These are phyloP conservation scores for Montipora sp. DNA, from an alignment of 64 coral and sea anemone species.

Conservation along the genomic window DNA sequence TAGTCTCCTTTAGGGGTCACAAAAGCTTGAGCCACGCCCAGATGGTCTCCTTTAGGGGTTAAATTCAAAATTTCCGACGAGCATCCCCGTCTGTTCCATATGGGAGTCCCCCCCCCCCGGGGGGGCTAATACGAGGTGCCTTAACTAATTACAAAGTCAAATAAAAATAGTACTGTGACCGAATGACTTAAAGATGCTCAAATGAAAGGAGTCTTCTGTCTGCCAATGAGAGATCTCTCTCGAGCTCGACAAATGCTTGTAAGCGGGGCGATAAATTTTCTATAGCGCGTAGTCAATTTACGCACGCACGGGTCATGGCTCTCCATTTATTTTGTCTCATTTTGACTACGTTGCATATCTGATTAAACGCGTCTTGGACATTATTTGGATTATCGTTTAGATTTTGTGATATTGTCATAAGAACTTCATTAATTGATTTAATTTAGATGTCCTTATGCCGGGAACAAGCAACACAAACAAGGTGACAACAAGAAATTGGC, in stretches of 20 bases:
- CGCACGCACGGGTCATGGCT: no score
- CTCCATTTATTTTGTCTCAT: background rate
- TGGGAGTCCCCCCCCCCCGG: no score
- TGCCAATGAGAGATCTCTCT: background rate
- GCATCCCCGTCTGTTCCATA: no score
- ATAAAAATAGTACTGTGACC: no score
- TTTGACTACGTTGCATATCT: background rate
- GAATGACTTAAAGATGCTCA: background rate
- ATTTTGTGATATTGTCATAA: background rate
- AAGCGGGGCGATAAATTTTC: background rate
- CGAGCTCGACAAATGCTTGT: background rate
- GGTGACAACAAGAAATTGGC: background rate
- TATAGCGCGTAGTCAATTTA: background rate
- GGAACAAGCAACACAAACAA: background rate
- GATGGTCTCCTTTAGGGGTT: no score
- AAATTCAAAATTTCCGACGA: no score
- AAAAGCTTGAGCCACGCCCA: no score
- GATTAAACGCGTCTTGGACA: background rate
- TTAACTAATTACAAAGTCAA: no score
- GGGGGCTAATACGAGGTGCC: no score
- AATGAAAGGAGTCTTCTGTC: background rate
- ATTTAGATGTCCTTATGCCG: background rate
- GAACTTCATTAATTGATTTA: slow-evolving; percentile 45
- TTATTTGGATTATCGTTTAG: background rate
- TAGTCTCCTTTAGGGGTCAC: no score